A percentile compares a stretch with the other conserved stretches of the same genome.
Conservation (phyloP, 2,888 invertebrate species). For the Ferrisia virgata region DNA sequence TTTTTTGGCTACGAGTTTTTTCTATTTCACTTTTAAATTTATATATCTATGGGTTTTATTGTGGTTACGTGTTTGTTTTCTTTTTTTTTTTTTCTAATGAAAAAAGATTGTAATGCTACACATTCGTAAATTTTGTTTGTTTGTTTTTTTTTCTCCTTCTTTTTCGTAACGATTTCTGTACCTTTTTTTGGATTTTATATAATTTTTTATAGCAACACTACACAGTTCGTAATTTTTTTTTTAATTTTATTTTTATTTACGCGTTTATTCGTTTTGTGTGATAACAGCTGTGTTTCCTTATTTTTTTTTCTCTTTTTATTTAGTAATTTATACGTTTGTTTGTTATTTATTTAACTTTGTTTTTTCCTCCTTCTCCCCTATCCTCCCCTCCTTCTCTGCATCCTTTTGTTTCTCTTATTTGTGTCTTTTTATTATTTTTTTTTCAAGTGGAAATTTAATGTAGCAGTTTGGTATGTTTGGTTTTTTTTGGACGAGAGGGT, state of each 20-base stretch:
- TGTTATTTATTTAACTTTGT: constrained; percentile 37
- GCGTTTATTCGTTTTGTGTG: constrained; percentile 37
- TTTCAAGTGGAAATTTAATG: neutral
- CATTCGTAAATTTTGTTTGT: constrained; percentile 26
- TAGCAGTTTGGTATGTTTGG: neutral
- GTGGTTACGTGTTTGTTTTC: neutral
- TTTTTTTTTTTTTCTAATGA: neutral
- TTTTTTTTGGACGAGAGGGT: neutral
- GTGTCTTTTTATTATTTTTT: neutral
- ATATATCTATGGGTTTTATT: neutral
- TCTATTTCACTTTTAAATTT: constrained; percentile 28
- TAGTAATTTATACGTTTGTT: constrained; percentile 42
- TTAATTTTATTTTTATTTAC: constrained; percentile 16
- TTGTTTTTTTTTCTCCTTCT: too few species aligned
- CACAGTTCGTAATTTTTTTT: constrained; percentile 30
- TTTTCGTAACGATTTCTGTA: constrained; percentile 6
- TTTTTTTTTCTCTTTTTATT: constrained; percentile 37
- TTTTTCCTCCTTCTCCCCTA: neutral
- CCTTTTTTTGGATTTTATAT: neutral
- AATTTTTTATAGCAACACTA: constrained; percentile 21
- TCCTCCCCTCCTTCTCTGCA: too few species aligned
- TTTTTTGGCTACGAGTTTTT: constrained; percentile 25
- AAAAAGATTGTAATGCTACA: constrained; percentile 19
- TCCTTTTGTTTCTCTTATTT: too few species aligned
- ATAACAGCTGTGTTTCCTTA: constrained; percentile 42